A percentile compares a stretch with the other conserved stretches of the same genome.
phyloP scores from a whole-genome alignment of 2,888 invertebrate species.

The Hyles lineata region DNA sequence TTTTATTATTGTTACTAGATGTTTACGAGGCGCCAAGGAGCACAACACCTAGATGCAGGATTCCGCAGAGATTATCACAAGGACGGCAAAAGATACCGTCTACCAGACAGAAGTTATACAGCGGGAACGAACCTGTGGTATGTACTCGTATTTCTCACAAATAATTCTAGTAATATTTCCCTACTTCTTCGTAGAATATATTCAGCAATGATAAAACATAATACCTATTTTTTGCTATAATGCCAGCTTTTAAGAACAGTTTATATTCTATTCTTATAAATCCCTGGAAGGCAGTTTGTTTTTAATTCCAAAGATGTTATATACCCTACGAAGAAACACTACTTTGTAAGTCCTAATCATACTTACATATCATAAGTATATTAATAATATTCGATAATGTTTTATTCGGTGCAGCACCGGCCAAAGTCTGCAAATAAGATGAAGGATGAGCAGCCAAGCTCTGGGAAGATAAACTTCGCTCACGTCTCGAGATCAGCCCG shows the following conservation, averaged over 20 bases:
- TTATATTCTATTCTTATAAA: too few species aligned
- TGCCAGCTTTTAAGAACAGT: too few species aligned
- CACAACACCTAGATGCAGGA: conserved; percentile 54
- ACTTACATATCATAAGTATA: not conserved
- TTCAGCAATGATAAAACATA: too few species aligned
- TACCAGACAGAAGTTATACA: conserved; percentile 43
- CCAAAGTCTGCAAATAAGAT: conserved; percentile 61
- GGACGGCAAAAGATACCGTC: conserved; percentile 43
- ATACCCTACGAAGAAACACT: too few species aligned
- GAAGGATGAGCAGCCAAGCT: conserved; percentile 49
- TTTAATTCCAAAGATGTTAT: too few species aligned
- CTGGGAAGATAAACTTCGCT: conserved; percentile 36
- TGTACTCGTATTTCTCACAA: not conserved
- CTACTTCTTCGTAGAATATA: not conserved
- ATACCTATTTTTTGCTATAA: too few species aligned
- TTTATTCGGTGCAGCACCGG: conserved; percentile 43
- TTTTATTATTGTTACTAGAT: conserved; percentile 41
- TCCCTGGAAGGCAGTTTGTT: too few species aligned
- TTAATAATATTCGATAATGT: conserved; percentile 20
- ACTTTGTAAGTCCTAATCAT: too few species aligned
- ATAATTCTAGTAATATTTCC: not conserved
- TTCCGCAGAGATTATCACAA: conserved; percentile 60
- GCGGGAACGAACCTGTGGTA: conserved; percentile 47
- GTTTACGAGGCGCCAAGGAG: conserved; percentile 42
- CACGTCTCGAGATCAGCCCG: conserved; percentile 40